Percentiles rank a stretch among this genome's conserved stretches.
Evolutionary conservation across 2,797 vertebrate genomes (phyloP).

Genomic region (Ptychobarbus kaznakovi): DNA sequence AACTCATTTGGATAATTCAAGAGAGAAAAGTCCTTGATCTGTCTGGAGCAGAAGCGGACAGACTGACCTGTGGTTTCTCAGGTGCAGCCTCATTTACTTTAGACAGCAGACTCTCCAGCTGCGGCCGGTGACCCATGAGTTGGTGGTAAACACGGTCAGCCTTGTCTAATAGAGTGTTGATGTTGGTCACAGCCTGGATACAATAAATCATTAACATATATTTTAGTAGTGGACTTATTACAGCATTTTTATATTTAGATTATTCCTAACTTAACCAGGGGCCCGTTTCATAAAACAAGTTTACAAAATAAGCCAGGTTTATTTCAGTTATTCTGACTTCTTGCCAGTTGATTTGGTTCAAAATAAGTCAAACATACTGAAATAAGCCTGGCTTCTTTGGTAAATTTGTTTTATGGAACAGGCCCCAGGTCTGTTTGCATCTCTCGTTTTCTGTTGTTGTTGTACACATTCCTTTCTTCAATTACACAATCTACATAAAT

Average conservation of each 20-base stretch:
- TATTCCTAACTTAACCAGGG: background rate
- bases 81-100: conserved; percentile 98
- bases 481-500: background rate
- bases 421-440: background rate
- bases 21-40: background rate
- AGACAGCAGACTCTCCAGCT: conserved; percentile 94
- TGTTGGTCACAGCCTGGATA: conserved; percentile 94
- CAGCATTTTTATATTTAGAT: background rate
- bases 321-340: too few species aligned
- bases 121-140: conserved; percentile 96
- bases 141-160: conserved; percentile 98
- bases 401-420: too few species aligned
- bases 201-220: background rate
- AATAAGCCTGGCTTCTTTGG: too few species aligned
- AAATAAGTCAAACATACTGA: too few species aligned
- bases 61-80: conserved; percentile 93
- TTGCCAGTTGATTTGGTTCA: too few species aligned
- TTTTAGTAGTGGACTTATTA: background rate
- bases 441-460: background rate
- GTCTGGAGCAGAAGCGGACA: background rate
- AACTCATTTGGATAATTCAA: background rate
- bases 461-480: background rate
- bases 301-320: too few species aligned
- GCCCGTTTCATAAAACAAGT: too few species aligned
- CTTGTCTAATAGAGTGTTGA: conserved; percentile 97